Percentiles rank a stretch among this genome's conserved stretches.
These are phyloP conservation scores for Geococcyx californianus DNA, from an alignment of 2,113 vertebrate genomes.

Conservation along the genomic window DNA sequence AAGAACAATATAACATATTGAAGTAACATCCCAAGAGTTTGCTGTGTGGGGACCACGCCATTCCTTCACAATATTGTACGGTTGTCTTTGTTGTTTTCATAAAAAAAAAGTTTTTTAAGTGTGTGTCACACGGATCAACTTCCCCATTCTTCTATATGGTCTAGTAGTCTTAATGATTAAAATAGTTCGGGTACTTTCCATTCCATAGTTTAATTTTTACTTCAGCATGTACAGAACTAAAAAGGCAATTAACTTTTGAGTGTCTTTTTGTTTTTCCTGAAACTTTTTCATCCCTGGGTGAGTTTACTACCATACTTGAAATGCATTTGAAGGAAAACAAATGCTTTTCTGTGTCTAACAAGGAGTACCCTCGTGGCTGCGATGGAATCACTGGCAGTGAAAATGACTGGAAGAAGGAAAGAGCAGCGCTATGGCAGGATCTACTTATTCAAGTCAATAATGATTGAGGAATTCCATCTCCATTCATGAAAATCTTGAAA, in stretches of 20 bases:
- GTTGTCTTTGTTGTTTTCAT: neutral
- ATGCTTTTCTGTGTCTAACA: neutral
- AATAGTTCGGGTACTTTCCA: slow-evolving; percentile 61
- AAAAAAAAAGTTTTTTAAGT: neutral
- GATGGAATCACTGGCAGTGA: neutral
- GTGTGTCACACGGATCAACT: slow-evolving; percentile 51
- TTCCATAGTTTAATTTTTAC: slow-evolving; percentile 58
- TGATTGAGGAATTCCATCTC: neutral
- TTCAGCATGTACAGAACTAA: slow-evolving; percentile 7
- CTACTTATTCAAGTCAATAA: neutral
- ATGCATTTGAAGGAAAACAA: neutral
- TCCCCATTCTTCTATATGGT: slow-evolving; percentile 54
- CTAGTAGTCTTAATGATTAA: slow-evolving; percentile 56
- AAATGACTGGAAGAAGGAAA: neutral
- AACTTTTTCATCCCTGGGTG: neutral
- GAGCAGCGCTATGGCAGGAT: neutral
- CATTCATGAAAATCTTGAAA: neutral
- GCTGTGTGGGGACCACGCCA: neutral
- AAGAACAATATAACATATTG: neutral
- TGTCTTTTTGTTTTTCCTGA: neutral
- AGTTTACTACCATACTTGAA: slow-evolving; percentile 10
- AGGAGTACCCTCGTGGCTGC: neutral
- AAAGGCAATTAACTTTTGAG: neutral
- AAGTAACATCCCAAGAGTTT: neutral
- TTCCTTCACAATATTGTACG: neutral